A percentile compares a stretch with the other conserved stretches of the same genome.
Conservation (phyloP, 2,113 vertebrate species). For the Prolemur simus region DNA sequence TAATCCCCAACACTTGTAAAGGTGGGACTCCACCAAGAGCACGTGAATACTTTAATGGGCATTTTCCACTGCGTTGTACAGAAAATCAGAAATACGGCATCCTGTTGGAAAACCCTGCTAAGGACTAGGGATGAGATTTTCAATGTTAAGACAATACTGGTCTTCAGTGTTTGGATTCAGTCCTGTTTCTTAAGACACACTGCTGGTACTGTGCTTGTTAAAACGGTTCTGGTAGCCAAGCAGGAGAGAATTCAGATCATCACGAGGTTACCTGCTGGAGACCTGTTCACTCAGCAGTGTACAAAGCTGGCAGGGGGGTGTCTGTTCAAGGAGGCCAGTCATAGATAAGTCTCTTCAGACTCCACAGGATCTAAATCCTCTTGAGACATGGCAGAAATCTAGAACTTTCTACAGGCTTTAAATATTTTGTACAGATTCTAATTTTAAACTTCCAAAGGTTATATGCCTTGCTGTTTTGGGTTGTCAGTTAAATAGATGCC, state of each 20-base stretch:
- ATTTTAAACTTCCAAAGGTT: constrained; percentile 39
- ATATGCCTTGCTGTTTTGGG: not conserved
- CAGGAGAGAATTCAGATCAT: not conserved
- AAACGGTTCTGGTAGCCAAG: not conserved
- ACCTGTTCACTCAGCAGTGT: not conserved
- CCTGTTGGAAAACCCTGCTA: not conserved
- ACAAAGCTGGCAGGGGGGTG: not conserved
- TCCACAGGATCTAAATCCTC: not conserved
- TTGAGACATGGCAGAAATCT: not conserved
- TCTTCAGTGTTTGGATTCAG: not conserved
- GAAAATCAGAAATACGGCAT: not conserved
- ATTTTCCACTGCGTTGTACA: constrained; percentile 61
- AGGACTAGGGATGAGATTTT: not conserved
- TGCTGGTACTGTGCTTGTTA: not conserved
- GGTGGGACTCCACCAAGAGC: constrained; percentile 86
- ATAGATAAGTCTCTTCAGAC: not conserved
- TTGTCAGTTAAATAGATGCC: not conserved
- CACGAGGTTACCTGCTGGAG: not conserved
- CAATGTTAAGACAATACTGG: not conserved
- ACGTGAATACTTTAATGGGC: constrained; percentile 78
- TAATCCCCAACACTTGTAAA: constrained; percentile 84
- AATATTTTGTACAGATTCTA: constrained; percentile 21
- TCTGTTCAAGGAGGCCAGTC: not conserved
- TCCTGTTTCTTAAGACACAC: not conserved
- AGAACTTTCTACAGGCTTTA: constrained; percentile 40